Conservation (phyloP, 2,888 invertebrate genomes). For the Zele albiditarsus region DNA sequence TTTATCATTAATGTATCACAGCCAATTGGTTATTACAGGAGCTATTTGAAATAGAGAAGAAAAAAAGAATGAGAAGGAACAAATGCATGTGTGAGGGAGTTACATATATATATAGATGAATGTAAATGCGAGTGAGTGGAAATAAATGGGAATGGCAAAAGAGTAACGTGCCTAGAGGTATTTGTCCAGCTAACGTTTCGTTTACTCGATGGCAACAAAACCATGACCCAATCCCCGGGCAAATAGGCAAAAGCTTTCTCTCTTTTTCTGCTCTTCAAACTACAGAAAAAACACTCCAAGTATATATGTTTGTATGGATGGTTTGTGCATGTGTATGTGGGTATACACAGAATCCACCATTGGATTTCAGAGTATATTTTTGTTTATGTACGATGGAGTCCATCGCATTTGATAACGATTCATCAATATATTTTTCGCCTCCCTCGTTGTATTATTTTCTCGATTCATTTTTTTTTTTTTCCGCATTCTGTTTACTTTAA, state of each 20-base stretch:
- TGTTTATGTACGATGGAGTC: neutral
- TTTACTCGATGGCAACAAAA: constrained; percentile 51
- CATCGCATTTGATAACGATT: neutral
- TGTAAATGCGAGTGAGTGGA: neutral
- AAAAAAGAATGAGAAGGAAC: neutral
- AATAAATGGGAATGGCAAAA: neutral
- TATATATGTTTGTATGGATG: constrained; percentile 4
- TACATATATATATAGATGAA: neutral
- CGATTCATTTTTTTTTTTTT: neutral
- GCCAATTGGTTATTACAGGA: neutral
- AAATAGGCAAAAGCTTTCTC: constrained; percentile 49
- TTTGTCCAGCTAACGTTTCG: constrained; percentile 55
- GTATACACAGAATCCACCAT: constrained; percentile 16
- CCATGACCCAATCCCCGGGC: constrained; percentile 52
- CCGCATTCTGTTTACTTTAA: neutral
- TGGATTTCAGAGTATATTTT: neutral
- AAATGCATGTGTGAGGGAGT: neutral
- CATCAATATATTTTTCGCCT: constrained; percentile 9
- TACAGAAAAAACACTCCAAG: constrained; percentile 15
- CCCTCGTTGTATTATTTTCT: too few relatives aligned
- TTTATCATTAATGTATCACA: neutral
- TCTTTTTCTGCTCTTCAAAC: constrained; percentile 42
- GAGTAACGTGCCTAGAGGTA: constrained; percentile 44
- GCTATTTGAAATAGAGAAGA: neutral
- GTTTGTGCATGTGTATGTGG: neutral